Conservation (phyloP, 2,797 vertebrate genomes). For the Typhlichthys subterraneus region DNA sequence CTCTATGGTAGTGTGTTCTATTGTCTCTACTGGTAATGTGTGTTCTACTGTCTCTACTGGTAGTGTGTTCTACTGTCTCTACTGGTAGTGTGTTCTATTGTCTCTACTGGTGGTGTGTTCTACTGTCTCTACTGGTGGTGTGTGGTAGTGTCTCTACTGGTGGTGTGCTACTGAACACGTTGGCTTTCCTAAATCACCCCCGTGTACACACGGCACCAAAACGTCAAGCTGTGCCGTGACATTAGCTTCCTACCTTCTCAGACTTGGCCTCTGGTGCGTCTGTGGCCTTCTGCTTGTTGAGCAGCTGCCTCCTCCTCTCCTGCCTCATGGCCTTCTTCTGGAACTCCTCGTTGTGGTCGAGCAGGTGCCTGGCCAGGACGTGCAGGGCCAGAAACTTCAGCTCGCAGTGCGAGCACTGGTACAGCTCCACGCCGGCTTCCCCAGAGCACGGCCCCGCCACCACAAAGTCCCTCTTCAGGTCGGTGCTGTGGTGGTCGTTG, state of each 20-base stretch:
- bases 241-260: slow-evolving; percentile 85
- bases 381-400: slow-evolving; percentile 86
- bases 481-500: slow-evolving; percentile 91
- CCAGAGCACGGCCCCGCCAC: slow-evolving; percentile 79
- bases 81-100: too few species aligned
- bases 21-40: too few species aligned
- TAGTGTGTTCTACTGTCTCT: too few species aligned
- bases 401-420: slow-evolving; percentile 95
- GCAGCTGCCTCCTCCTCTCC: slow-evolving; percentile 90
- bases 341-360: slow-evolving; percentile 93
- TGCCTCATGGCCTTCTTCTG: slow-evolving; percentile 91
- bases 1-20: too few species aligned
- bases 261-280: slow-evolving; percentile 84
- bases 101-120: too few species aligned
- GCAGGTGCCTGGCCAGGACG: slow-evolving; percentile 88
- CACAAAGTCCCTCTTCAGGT: slow-evolving; percentile 93
- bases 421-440: slow-evolving; percentile 83
- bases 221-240: background rate
- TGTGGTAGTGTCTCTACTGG: too few species aligned
- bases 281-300: slow-evolving; percentile 87
- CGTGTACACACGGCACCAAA: too few species aligned
- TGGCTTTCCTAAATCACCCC: too few species aligned
- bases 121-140: too few species aligned
- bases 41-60: too few species aligned
- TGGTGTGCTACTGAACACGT: too few species aligned